phyloP scores from a whole-genome alignment of 1,140 invertebrate genomes.

The Sipha flava region DNA sequence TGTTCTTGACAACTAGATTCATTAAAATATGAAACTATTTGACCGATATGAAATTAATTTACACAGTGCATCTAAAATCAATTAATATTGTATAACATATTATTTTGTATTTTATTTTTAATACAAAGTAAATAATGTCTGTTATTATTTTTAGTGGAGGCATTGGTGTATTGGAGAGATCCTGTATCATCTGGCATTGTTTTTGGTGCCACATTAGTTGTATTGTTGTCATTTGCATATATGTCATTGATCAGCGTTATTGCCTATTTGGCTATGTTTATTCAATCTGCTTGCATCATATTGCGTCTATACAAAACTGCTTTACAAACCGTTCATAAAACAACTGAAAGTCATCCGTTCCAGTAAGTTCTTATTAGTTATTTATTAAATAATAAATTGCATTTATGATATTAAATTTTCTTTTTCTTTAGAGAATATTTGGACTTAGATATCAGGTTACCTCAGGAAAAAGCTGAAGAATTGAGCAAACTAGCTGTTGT shows the following conservation, averaged over 20 bases:
- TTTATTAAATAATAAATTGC: background rate
- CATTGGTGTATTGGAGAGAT: conserved; percentile 94
- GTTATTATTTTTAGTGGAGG: conserved; percentile 68
- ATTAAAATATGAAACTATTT: no score
- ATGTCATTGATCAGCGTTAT: conserved; percentile 93
- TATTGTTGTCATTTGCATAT: conserved; percentile 83
- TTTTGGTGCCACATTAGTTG: conserved; percentile 73
- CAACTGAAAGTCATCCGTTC: conserved; percentile 93
- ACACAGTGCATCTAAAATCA: no score
- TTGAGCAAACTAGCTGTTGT: conserved; percentile 71
- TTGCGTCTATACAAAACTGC: conserved; percentile 95
- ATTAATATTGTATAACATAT: no score
- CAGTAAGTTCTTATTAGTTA: conserved; percentile 58
- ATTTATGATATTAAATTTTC: background rate
- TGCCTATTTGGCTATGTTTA: conserved; percentile 78
- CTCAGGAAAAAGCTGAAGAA: conserved; percentile 79
- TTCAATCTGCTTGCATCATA: conserved; percentile 72
- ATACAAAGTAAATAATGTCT: background rate
- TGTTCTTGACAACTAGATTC: no score
- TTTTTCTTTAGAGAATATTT: conserved; percentile 63
- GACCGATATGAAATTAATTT: no score
- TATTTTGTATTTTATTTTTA: no score
- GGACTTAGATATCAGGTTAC: conserved; percentile 74
- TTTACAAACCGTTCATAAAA: conserved; percentile 92
- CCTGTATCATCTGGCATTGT: conserved; percentile 87